These are phyloP conservation scores for Struthio camelus DNA, from an alignment of 2,113 vertebrate genomes.

Conservation along the genomic window DNA sequence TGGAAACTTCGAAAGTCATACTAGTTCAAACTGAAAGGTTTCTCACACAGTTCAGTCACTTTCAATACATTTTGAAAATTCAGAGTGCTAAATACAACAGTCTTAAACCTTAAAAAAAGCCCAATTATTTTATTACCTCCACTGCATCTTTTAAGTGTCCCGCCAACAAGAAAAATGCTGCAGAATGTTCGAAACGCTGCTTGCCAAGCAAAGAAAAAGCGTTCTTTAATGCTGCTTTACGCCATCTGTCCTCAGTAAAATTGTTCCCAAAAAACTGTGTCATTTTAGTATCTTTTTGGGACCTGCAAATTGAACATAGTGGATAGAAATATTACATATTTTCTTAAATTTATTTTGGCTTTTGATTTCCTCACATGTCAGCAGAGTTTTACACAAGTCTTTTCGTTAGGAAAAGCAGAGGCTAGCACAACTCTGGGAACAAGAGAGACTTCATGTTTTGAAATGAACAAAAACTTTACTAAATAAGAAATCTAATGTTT, in stretches of 20 bases:
- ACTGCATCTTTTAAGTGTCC: conserved; percentile 96
- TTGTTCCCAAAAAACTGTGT: conserved; percentile 98
- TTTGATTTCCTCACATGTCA: background rate
- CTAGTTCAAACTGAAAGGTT: background rate
- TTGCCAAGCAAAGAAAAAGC: conserved; percentile 96
- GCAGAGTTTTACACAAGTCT: background rate
- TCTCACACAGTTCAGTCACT: background rate
- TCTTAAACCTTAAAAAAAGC: background rate
- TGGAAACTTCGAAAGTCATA: background rate
- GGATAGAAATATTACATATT: background rate
- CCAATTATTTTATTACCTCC: conserved; percentile 82
- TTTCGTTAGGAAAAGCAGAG: background rate
- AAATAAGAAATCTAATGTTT: background rate
- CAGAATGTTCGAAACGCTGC: conserved; percentile 96
- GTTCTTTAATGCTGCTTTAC: conserved; percentile 96
- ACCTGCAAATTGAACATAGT: conserved; percentile 74
- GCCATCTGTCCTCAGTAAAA: conserved; percentile 95
- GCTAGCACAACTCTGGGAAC: background rate
- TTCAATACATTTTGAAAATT: background rate
- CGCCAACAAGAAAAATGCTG: conserved; percentile 95
- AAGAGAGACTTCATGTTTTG: background rate
- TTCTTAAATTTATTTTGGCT: background rate
- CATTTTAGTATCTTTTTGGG: conserved; percentile 92
- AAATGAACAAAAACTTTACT: background rate
- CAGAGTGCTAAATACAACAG: background rate